phyloP scores from a whole-genome alignment of 1,140 invertebrate species.

The Alviniconcha marisindica region DNA sequence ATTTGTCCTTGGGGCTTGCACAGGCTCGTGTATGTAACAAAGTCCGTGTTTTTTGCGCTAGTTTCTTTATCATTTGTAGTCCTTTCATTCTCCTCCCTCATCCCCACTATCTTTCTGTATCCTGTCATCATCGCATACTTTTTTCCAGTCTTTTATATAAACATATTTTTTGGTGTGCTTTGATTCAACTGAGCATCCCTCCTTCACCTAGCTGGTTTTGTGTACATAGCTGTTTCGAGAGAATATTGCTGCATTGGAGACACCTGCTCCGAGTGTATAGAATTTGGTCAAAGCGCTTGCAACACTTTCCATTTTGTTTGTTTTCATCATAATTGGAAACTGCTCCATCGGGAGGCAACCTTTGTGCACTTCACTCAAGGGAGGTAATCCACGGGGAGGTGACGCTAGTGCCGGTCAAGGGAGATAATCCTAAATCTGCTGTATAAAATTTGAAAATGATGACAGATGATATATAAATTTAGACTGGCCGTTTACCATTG shows the following conservation, averaged over 20 bases:
- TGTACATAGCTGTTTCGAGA: constrained; percentile 28
- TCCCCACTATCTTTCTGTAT: constrained; percentile 11
- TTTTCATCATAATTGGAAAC: neutral
- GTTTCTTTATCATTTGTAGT: neutral
- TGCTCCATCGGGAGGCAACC: too few relatives aligned
- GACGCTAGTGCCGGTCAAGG: too few relatives aligned
- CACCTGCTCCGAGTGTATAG: constrained; percentile 19
- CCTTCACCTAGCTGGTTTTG: neutral
- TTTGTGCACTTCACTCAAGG: too few relatives aligned
- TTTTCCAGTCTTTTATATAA: constrained; percentile 13
- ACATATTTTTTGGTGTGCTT: neutral
- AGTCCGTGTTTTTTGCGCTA: constrained; percentile 37
- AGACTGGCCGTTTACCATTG: too few relatives aligned
- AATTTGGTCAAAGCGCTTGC: constrained; percentile 25
- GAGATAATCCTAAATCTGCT: neutral
- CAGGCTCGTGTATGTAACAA: constrained; percentile 34
- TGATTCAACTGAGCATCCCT: neutral
- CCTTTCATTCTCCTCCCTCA: neutral
- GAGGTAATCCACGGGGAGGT: neutral
- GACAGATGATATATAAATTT: constrained; percentile 6
- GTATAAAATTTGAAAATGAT: constrained; percentile 16
- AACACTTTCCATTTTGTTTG: constrained; percentile 1
- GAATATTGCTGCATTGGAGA: constrained; percentile 11
- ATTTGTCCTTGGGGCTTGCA: constrained; percentile 29
- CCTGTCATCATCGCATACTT: neutral